These are phyloP conservation scores for Macroramphosus scolopax DNA, from an alignment of 2,797 vertebrate genomes.

Conservation along the genomic window DNA sequence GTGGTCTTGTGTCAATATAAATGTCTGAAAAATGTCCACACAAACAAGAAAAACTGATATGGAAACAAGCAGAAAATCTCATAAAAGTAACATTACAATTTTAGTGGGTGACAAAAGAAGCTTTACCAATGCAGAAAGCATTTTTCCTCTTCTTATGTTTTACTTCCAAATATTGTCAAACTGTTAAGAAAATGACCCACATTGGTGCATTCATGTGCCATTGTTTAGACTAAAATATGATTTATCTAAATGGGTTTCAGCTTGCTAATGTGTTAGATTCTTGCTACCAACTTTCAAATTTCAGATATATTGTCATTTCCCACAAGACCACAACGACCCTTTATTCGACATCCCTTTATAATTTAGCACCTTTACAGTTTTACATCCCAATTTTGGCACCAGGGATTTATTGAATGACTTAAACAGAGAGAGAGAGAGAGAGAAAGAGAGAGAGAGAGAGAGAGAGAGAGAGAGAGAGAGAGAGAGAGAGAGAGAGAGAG, in stretches of 20 bases:
- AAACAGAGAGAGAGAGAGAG: not conserved
- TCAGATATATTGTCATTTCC: not conserved
- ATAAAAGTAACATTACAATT: no score
- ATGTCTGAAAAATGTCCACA: not conserved
- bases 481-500: no score
- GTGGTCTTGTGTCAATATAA: no score
- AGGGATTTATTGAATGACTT: not conserved
- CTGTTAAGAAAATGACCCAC: not conserved
- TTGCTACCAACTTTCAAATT: not conserved
- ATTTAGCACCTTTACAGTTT: not conserved
- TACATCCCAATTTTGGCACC: not conserved
- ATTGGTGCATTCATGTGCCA: not conserved
- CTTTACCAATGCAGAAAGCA: no score
- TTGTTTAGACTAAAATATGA: not conserved
- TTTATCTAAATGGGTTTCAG: no score
- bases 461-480: no score
- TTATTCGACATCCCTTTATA: not conserved
- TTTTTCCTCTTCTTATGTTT: no score
- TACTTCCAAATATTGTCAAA: not conserved
- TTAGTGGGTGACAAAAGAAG: no score
- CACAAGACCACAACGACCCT: not conserved
- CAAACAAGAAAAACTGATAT: no score
- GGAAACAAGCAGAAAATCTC: no score
- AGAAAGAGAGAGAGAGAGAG: not conserved
- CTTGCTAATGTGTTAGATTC: no score